Evolutionary conservation across 2,797 vertebrate species (phyloP).

Genomic region (Schizothorax lantsangensis): DNA sequence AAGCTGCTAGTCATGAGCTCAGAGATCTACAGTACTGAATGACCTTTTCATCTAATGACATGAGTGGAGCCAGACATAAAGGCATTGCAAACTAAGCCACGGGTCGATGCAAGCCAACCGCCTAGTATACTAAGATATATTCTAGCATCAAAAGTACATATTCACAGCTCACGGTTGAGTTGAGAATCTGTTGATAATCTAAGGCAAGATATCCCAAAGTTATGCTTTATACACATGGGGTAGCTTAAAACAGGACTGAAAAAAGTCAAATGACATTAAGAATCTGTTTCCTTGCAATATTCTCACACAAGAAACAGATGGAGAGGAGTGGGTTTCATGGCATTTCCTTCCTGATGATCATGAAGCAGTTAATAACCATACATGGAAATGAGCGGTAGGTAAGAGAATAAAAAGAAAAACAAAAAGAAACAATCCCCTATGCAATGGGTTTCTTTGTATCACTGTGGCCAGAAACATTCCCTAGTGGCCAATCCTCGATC

Average conservation of each 20-base stretch:
- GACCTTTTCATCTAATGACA: constrained; percentile 30
- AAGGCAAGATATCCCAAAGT: constrained; percentile 56
- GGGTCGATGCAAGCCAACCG: constrained; percentile 52
- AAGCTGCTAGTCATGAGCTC: constrained; percentile 44
- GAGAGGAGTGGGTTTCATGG: constrained; percentile 36
- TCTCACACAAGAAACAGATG: constrained; percentile 14
- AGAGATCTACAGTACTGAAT: constrained; percentile 59
- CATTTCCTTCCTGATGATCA: constrained; percentile 20
- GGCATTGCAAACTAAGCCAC: constrained; percentile 49
- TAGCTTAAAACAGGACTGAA: constrained; percentile 55
- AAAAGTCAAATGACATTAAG: constrained; percentile 30
- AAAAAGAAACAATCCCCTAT: constrained; percentile 9
- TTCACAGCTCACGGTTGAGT: constrained; percentile 45
- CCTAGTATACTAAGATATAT: constrained; percentile 56
- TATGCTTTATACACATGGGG: constrained; percentile 43
- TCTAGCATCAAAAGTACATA: constrained; percentile 48
- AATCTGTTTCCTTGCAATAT: constrained; percentile 26
- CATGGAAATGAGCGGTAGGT: constrained; percentile 12
- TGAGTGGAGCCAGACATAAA: constrained; percentile 46
- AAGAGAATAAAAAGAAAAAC: not conserved
- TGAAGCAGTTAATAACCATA: constrained; percentile 17
- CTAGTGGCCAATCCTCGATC: constrained; percentile 21
- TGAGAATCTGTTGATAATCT: constrained; percentile 51
- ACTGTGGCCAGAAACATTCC: constrained; percentile 38
- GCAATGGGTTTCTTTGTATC: constrained; percentile 43